Evolutionary conservation across 2,113 vertebrate genomes (phyloP), one percentile per base, ranked within the genome.

Genomic region (Boulengeromyrus knoepffleri): DNA sequence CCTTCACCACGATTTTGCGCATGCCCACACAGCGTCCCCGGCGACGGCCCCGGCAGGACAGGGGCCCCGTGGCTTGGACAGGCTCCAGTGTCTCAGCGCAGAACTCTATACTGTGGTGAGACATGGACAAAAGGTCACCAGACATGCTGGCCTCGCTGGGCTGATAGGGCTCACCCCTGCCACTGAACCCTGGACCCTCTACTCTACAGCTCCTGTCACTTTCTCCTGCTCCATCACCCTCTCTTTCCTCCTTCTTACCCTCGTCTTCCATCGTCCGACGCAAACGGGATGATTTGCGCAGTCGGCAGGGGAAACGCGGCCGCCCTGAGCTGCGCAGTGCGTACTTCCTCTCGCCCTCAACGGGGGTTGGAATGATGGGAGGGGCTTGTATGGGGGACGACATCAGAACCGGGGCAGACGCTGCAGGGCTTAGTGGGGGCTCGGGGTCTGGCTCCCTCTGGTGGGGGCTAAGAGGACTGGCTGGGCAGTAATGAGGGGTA

Each of bases 1-100:
- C 98, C 94, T 99, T 99, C 86, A 99, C 98, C 91, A 99, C 97
- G 96, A 99, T 99, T 93, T 95, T 98, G 91, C 98, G 97, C 80
- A 97, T 95, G 0, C 97, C 97, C 3, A 96, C 95, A 91, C 96
- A 97, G 90, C 96, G 97, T 90, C 58, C 94, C 90, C 96, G 97
- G 90, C 94, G 89, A 36, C 80, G 88, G 62, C 96, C 2, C 93
- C 95, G 1, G 94, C 93, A 90, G 46, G 94, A 92, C 0, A 94
- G 45, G 21, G 62, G 36, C 10, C 31, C 92, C 0, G 74, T 27
- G 62, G 52, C 74, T 39, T 85, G 66, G 49, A 53, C 9, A 12
- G 36, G 58, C 27, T 88, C 50, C 5, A 74, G 85, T 80, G 89
- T 13, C 74, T 90, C 88, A 58, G 88, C 27, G 88, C 86, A 15